These are phyloP conservation scores for Lanistes nyassanus DNA, from an alignment of 1,140 invertebrate genomes.

Conservation along the genomic window DNA sequence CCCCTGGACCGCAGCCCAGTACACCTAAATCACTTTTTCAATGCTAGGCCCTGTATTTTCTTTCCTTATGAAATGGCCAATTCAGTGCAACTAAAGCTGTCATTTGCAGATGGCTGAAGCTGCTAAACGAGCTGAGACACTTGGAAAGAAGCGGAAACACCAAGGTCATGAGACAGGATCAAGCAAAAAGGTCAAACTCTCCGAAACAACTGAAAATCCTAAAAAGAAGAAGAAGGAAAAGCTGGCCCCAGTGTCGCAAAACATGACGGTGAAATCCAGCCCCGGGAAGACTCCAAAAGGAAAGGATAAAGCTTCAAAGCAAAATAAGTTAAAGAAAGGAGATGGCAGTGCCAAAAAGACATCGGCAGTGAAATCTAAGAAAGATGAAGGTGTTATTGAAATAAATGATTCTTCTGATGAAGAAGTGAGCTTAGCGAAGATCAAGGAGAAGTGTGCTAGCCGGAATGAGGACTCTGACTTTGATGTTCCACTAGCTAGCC, in stretches of 20 bases:
- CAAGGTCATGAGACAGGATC: slow-evolving; percentile 34
- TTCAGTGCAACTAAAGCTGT: too few relatives aligned
- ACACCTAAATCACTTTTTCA: too few relatives aligned
- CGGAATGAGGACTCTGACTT: slow-evolving; percentile 38
- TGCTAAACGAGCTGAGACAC: slow-evolving; percentile 43
- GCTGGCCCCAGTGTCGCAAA: slow-evolving; percentile 22
- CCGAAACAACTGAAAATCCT: slow-evolving; percentile 25
- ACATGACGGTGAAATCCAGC: slow-evolving; percentile 31
- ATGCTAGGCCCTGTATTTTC: too few relatives aligned
- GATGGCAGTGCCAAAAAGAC: slow-evolving; percentile 32
- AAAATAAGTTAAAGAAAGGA: slow-evolving; percentile 32
- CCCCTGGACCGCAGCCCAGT: too few relatives aligned
- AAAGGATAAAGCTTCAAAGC: slow-evolving; percentile 29
- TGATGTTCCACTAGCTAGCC: slow-evolving; percentile 41
- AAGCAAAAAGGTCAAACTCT: slow-evolving; percentile 37
- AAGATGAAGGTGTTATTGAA: slow-evolving; percentile 22
- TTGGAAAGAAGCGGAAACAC: slow-evolving; percentile 38
- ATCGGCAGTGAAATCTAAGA: slow-evolving; percentile 27
- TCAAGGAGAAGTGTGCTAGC: slow-evolving; percentile 23
- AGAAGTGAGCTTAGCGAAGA: slow-evolving; percentile 19
- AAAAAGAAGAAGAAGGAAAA: slow-evolving; percentile 38
- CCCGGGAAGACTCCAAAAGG: slow-evolving; percentile 5
- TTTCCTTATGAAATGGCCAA: too few relatives aligned
- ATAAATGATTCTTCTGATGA: slow-evolving; percentile 29
- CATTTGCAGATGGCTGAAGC: slow-evolving; percentile 51